phyloP scores from a whole-genome alignment of 1,140 invertebrate species.

The Ctenoplectra terminalis region DNA sequence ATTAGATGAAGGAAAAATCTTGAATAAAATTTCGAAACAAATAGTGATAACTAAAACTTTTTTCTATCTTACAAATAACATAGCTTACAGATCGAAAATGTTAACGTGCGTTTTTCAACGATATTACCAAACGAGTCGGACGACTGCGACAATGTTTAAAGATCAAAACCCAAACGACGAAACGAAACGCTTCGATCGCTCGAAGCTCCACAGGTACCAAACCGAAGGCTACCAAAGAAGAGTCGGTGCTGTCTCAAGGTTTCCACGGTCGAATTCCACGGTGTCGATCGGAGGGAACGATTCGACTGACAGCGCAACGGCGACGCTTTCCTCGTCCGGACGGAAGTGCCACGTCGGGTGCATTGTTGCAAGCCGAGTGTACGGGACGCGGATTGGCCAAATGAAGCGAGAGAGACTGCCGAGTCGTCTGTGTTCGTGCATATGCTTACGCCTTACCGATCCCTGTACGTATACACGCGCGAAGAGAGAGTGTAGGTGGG shows the following conservation, averaged over 20 bases:
- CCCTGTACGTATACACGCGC: slow-evolving; percentile 5
- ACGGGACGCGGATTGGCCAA: slow-evolving; percentile 72
- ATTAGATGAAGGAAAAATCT: too few species aligned
- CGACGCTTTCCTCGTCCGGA: slow-evolving; percentile 67
- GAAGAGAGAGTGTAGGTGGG: slow-evolving; percentile 48
- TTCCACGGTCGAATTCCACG: slow-evolving; percentile 36
- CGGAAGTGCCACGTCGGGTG: slow-evolving; percentile 74
- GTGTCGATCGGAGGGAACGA: slow-evolving; percentile 40
- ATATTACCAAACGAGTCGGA: neutral
- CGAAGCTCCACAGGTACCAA: neutral
- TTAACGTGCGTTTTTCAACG: too few species aligned
- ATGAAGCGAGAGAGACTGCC: slow-evolving; percentile 69
- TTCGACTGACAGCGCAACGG: slow-evolving; percentile 25
- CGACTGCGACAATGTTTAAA: neutral
- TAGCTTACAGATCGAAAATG: too few species aligned
- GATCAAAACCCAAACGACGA: neutral
- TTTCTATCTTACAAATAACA: too few species aligned
- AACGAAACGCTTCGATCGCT: neutral
- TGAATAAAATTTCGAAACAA: too few species aligned
- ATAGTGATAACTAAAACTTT: too few species aligned
- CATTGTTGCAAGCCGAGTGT: slow-evolving; percentile 66
- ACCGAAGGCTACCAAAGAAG: neutral
- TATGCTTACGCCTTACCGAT: slow-evolving; percentile 24
- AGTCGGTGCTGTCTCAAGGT: neutral
- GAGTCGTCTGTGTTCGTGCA: slow-evolving; percentile 40